A percentile compares a stretch with the other conserved stretches of the same genome.
These are phyloP conservation scores for Zoanthus sociatus DNA, from an alignment of 92 coral and sea anemone species.

Conservation along the genomic window DNA sequence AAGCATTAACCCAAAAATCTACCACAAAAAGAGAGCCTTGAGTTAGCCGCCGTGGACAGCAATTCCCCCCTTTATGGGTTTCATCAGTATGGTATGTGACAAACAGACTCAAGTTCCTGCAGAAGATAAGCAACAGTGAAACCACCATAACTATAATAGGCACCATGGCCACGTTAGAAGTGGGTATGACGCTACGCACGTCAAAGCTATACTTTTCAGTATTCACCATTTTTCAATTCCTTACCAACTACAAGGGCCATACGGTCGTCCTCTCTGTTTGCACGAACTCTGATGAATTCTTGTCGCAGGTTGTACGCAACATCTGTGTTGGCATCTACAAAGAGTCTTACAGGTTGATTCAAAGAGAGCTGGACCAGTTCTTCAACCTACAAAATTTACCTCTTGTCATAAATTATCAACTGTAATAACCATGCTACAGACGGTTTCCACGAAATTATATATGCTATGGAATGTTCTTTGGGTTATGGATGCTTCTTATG, in stretches of 20 bases:
- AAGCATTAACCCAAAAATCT: too few species aligned
- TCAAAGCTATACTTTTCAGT: neutral
- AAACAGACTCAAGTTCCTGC: too few species aligned
- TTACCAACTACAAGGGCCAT: slow-evolving; percentile 90
- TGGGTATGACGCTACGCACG: too few species aligned
- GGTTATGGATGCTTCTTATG: too few species aligned
- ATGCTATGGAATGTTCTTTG: neutral
- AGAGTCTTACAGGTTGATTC: slow-evolving; percentile 91
- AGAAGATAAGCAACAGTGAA: neutral
- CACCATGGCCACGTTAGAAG: neutral
- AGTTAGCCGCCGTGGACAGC: too few species aligned
- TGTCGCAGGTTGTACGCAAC: slow-evolving; percentile 95
- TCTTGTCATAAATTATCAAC: neutral
- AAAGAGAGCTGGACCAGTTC: slow-evolving; percentile 84
- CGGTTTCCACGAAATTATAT: neutral
- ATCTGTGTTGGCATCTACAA: slow-evolving; percentile 93
- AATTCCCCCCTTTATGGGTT: too few species aligned
- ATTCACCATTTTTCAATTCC: neutral
- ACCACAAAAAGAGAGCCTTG: too few species aligned
- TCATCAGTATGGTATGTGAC: too few species aligned
- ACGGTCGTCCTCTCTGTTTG: slow-evolving; percentile 91
- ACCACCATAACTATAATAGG: neutral
- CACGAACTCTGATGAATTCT: slow-evolving; percentile 91
- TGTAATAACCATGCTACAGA: neutral
- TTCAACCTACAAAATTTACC: slow-evolving; percentile 66